Evolutionary conservation across 2,113 vertebrate species (phyloP).

Genomic region (Gracilinanus agilis): DNA sequence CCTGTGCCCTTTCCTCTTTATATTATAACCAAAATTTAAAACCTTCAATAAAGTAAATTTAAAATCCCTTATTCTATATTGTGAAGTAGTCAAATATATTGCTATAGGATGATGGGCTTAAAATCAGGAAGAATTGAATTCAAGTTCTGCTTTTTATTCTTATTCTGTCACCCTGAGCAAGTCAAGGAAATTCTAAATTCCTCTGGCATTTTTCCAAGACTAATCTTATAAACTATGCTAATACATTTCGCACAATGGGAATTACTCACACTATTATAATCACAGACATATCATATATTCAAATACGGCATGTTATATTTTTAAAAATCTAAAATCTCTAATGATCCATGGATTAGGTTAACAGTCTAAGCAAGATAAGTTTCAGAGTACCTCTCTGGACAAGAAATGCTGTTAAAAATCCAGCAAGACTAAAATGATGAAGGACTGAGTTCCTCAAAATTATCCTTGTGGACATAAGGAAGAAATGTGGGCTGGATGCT

Average conservation of each 20-base stretch:
- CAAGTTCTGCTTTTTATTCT: background rate
- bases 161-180: background rate
- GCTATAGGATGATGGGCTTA: background rate
- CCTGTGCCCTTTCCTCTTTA: background rate
- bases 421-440: background rate
- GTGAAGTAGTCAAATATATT: background rate
- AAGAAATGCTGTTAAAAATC: background rate
- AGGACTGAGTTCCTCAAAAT: background rate
- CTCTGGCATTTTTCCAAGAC: background rate
- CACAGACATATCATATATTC: background rate
- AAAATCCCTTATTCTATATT: background rate
- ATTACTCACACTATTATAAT: background rate
- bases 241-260: background rate
- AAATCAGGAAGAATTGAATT: background rate
- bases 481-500: background rate
- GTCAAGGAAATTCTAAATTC: background rate
- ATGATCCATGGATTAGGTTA: background rate
- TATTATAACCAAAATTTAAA: background rate
- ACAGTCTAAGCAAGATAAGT: background rate
- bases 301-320: background rate
- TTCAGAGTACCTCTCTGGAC: background rate
- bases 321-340: background rate
- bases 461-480: background rate
- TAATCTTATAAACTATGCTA: background rate
- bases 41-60: background rate